These are phyloP conservation scores for Triplophysa rosa DNA, from an alignment of 2,113 vertebrate species.

Conservation along the genomic window DNA sequence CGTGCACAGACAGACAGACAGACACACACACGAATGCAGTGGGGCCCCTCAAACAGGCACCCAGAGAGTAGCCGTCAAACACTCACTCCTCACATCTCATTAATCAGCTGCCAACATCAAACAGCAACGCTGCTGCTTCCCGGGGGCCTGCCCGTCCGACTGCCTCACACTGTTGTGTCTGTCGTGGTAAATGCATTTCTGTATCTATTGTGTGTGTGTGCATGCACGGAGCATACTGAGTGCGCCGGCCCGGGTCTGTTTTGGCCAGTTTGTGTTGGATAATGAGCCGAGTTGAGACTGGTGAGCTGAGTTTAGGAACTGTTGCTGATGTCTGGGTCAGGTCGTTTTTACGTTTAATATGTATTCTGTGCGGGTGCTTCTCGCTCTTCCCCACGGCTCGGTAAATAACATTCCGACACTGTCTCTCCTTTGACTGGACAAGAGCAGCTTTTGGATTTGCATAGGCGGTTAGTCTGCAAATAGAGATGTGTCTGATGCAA, in stretches of 20 bases:
- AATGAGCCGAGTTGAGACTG: constrained; percentile 44
- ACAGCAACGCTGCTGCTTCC: constrained; percentile 54
- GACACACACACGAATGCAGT: constrained; percentile 26
- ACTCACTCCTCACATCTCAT: constrained; percentile 62
- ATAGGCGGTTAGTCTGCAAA: constrained; percentile 19
- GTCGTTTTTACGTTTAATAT: constrained; percentile 27
- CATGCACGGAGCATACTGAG: constrained; percentile 50
- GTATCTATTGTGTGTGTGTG: constrained; percentile 51
- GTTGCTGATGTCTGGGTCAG: constrained; percentile 25
- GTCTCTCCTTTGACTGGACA: constrained; percentile 34
- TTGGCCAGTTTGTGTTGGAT: constrained; percentile 44
- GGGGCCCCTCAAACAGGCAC: constrained; percentile 54
- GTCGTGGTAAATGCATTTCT: constrained; percentile 53
- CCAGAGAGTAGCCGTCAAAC: constrained; percentile 62
- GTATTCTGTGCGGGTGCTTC: neutral
- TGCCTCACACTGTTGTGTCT: constrained; percentile 55
- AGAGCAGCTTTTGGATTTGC: constrained; percentile 11
- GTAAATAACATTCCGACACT: constrained; percentile 22
- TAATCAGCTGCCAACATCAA: constrained; percentile 68
- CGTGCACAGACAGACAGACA: constrained; percentile 30
- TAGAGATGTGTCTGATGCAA: constrained; percentile 7
- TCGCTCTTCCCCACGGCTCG: constrained; percentile 23
- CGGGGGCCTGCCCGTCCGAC: constrained; percentile 50
- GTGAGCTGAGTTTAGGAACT: constrained; percentile 27
- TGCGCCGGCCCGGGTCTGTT: constrained; percentile 31